A percentile compares a stretch with the other conserved stretches of the same genome.
These are phyloP conservation scores for Eupelmus urozonus DNA, from an alignment of 2,888 invertebrate genomes.

Conservation along the genomic window DNA sequence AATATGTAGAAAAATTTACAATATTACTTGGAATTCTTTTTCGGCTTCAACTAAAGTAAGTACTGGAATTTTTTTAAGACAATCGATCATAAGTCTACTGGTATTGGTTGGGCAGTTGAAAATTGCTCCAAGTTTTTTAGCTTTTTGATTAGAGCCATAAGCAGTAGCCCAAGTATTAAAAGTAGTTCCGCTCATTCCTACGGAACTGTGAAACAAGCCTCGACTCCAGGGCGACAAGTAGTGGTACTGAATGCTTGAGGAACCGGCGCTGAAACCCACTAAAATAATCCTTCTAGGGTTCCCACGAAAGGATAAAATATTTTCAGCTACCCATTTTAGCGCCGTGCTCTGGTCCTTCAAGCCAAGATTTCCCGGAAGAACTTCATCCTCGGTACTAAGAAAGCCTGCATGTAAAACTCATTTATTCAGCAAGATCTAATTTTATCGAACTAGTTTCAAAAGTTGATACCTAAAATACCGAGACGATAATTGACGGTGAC, in stretches of 20 bases:
- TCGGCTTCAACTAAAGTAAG: conserved; percentile 80
- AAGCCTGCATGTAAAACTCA: conserved; percentile 79
- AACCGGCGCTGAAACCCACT: conserved; percentile 86
- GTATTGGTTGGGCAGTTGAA: conserved; percentile 82
- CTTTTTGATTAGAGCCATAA: conserved; percentile 79
- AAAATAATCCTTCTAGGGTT: conserved; percentile 84
- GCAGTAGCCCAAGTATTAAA: conserved; percentile 78
- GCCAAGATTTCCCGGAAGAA: conserved; percentile 85
- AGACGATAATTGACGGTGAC: conserved; percentile 47
- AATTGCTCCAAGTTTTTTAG: conserved; percentile 80
- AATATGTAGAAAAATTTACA: not conserved
- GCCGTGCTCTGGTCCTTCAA: conserved; percentile 87
- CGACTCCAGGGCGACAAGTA: conserved; percentile 79
- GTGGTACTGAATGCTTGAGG: conserved; percentile 86
- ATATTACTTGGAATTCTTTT: conserved; percentile 80
- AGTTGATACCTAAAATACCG: conserved; percentile 28
- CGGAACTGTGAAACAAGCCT: conserved; percentile 74
- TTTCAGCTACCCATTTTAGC: conserved; percentile 83
- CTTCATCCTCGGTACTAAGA: conserved; percentile 84
- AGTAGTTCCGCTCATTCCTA: conserved; percentile 85
- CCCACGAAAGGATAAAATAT: conserved; percentile 84
- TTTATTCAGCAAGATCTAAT: too few relatives aligned
- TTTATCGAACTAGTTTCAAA: not conserved
- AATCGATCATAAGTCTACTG: conserved; percentile 81
- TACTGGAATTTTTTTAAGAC: conserved; percentile 82